Conservation (phyloP, 2,113 vertebrate genomes). For the Barnardius zonarius region DNA sequence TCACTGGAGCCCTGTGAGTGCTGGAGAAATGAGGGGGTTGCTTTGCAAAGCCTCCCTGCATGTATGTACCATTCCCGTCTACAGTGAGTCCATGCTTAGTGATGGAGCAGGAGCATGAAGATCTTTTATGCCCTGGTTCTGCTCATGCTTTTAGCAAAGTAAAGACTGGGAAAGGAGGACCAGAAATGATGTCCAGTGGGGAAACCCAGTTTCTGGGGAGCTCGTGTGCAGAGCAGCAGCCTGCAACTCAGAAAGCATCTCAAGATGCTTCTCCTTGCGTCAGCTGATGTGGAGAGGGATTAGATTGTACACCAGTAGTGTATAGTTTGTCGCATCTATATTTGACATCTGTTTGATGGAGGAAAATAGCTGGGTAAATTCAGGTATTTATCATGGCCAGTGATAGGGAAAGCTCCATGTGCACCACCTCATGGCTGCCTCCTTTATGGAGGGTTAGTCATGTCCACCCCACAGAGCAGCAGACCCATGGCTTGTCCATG, state of each 20-base stretch:
- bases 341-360: neutral
- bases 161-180: neutral
- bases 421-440: neutral
- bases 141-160: neutral
- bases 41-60: neutral
- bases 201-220: neutral
- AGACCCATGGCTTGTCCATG: neutral
- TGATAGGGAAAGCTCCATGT: accelerated
- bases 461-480: neutral
- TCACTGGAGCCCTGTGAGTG: constrained; percentile 16
- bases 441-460: neutral
- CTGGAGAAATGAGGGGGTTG: neutral
- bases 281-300: neutral
- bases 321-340: neutral
- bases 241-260: neutral
- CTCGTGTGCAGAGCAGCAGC: neutral
- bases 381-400: neutral
- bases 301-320: neutral
- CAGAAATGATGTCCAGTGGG: neutral
- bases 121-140: neutral
- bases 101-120: accelerated
- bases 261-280: neutral
- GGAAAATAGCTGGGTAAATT: neutral
- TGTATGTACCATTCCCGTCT: neutral
- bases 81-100: accelerated